Evolutionary conservation across 2,113 vertebrate genomes (phyloP), one percentile per base, ranked within the genome.

Genomic region (Grus americana): DNA sequence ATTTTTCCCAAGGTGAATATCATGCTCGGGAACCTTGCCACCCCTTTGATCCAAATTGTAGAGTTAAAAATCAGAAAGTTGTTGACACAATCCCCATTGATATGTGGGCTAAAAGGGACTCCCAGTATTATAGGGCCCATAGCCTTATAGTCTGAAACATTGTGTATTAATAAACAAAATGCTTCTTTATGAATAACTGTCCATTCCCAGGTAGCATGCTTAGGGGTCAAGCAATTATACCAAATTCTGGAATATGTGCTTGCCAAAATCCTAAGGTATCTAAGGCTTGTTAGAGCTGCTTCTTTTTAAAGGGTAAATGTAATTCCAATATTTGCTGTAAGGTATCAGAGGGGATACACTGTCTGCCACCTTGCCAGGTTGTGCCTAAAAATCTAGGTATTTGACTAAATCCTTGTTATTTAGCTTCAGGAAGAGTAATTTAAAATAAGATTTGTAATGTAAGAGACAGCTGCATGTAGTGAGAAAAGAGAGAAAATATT

Each of bases 61-160:
- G 13, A 47, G 5, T 47, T 54, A 63, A 38, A 13, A 38, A 42
- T 34, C 6, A 6, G 34, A 71, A 85, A 40, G 7, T 36, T 49
- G 1, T 34, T 71, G 11, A 38, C 32, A 62, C 2, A 15, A 5
- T 40, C 8, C 5, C 15, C 55, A 59, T 5, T 32, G 7, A 62
- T 30, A 40, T 7, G 16, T 40, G 75, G 4, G 5, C 5, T 62
- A 19, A 68, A 78, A 89, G 6, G 1, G 2, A 3, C 0, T 2
- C 6, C 4, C 29, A 40, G 18, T 42, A 44, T 55, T 46, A 40
- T 5, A 73, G 7, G 20, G 3, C 13, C 20, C 13, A 42, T 40
- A 75, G 21, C 15, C 6, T 30, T 7, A 15, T 54, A 40, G 24
- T 68, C 40, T 59, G 52, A 82, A 67, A 55, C 7, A 42, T 6